phyloP scores from a whole-genome alignment of 2,888 invertebrate genomes.

The Mythimna ferrago region DNA sequence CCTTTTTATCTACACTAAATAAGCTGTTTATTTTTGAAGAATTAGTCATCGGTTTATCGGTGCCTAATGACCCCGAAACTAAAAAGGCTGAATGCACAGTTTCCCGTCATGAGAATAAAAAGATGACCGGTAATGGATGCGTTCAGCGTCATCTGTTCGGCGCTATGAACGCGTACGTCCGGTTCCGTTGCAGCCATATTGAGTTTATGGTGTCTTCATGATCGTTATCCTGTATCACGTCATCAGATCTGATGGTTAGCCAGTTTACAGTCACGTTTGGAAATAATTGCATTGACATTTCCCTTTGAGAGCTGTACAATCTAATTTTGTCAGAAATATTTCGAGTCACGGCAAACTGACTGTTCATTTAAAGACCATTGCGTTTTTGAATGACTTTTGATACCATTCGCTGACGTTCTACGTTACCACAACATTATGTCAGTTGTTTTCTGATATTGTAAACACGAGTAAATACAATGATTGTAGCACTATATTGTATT shows the following conservation, averaged over 20 bases:
- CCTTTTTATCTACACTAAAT: slow-evolving; percentile 37
- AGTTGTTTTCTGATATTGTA: slow-evolving; percentile 2
- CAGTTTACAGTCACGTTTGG: neutral
- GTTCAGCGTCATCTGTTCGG: slow-evolving; percentile 72
- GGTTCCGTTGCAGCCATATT: slow-evolving; percentile 79
- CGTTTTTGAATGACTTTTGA: too few species aligned
- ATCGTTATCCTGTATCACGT: slow-evolving; percentile 36
- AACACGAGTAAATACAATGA: neutral
- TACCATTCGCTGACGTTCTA: neutral
- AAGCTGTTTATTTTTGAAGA: slow-evolving; percentile 24
- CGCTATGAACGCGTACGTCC: slow-evolving; percentile 72
- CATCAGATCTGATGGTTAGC: slow-evolving; percentile 17
- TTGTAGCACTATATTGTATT: neutral
- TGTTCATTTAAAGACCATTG: neutral
- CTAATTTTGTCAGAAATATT: neutral
- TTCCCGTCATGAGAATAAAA: slow-evolving; percentile 77
- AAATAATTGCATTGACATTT: neutral
- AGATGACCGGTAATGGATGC: slow-evolving; percentile 78
- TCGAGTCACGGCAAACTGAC: neutral
- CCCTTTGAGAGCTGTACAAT: neutral
- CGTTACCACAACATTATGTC: slow-evolving; percentile 2
- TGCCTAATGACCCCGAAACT: slow-evolving; percentile 54
- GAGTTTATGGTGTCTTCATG: slow-evolving; percentile 65
- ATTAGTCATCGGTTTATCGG: slow-evolving; percentile 14
- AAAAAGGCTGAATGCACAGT: slow-evolving; percentile 57